Percentiles rank a stretch among this genome's conserved stretches.
These are phyloP conservation scores for Plectropomus leopardus DNA, from an alignment of 2,113 vertebrate genomes.

Conservation along the genomic window DNA sequence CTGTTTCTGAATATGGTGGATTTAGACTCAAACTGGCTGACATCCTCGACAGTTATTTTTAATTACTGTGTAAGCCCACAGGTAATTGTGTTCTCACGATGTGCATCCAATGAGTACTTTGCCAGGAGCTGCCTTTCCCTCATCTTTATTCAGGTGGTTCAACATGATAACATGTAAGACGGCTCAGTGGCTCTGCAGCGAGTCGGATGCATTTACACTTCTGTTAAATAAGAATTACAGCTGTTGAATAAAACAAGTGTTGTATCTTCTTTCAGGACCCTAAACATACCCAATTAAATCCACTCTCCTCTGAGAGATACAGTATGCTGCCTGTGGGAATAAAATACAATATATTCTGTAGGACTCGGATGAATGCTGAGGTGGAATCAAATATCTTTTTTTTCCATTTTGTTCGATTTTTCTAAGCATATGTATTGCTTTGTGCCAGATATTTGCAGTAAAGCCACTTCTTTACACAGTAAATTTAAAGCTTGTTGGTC, in stretches of 20 bases:
- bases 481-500: constrained; percentile 20
- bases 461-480: too few species aligned
- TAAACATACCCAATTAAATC: constrained; percentile 24
- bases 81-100: constrained; percentile 40
- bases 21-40: neutral
- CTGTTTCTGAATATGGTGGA: neutral
- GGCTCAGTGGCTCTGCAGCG: constrained; percentile 36
- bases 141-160: constrained; percentile 40
- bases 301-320: constrained; percentile 10
- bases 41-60: constrained; percentile 35
- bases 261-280: neutral
- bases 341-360: constrained; percentile 23
- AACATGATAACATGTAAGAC: constrained; percentile 33
- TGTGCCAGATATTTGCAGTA: neutral
- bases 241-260: constrained; percentile 44
- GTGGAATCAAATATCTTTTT: neutral
- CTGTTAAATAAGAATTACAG: constrained; percentile 42
- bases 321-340: neutral
- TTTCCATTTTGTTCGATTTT: neutral
- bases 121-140: constrained; percentile 40
- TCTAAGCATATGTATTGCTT: neutral
- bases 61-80: constrained; percentile 29
- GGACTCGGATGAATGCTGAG: neutral
- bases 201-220: constrained; percentile 56
- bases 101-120: constrained; percentile 53